These are phyloP conservation scores for Drosophila meridiana DNA, from an alignment of 2,888 invertebrate species.

Conservation along the genomic window DNA sequence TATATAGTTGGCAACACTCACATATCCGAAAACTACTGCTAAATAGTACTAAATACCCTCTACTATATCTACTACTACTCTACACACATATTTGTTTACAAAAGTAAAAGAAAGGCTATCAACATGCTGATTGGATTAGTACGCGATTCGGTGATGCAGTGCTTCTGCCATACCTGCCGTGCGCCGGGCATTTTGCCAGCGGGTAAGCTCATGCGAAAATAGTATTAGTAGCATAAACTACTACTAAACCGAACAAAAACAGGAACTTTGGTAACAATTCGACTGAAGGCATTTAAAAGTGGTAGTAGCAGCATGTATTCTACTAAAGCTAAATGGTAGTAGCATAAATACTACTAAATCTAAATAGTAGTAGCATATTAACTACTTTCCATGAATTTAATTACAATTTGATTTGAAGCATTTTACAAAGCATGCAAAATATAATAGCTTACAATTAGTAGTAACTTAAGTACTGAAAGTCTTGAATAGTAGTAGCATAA, in stretches of 20 bases:
- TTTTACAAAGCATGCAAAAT: background rate
- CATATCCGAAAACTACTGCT: conserved; percentile 51
- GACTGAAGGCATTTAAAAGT: conserved; percentile 16
- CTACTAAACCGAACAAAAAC: background rate
- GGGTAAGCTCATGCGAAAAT: conserved; percentile 87
- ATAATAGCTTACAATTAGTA: background rate
- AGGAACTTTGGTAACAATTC: conserved; percentile 59
- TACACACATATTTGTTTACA: conserved; percentile 4
- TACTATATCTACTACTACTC: background rate
- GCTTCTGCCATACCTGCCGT: conserved; percentile 97
- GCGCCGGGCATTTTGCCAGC: conserved; percentile 90
- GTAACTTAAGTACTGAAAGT: conserved; percentile 2
- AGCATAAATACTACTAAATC: background rate
- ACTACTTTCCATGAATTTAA: background rate
- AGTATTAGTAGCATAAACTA: conserved; percentile 27
- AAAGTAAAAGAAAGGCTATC: conserved; percentile 32
- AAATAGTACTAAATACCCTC: background rate
- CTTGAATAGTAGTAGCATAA: background rate
- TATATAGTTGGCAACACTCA: conserved; percentile 27
- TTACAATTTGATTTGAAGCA: background rate
- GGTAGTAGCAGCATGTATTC: background rate
- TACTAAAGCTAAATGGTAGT: background rate
- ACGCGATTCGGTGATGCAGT: conserved; percentile 96
- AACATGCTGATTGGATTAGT: conserved; percentile 95
- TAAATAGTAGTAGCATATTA: background rate